Percentiles rank a stretch among this genome's conserved stretches.
phyloP scores from a whole-genome alignment of 1,140 invertebrate species.

The Muscidifurax raptorellus region DNA sequence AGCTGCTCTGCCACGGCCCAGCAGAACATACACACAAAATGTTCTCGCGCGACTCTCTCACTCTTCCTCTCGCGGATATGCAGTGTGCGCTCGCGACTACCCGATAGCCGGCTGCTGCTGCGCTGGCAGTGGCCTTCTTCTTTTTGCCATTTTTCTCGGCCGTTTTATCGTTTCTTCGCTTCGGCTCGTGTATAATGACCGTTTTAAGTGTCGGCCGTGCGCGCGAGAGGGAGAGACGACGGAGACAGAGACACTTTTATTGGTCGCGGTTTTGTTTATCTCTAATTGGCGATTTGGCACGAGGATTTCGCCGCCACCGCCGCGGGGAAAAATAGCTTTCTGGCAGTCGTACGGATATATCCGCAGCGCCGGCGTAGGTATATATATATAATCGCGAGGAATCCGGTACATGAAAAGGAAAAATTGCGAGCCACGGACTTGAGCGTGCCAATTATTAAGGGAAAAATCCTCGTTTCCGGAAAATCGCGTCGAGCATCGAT shows the following conservation, averaged over 20 bases:
- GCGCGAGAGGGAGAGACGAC: neutral
- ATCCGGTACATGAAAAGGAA: neutral
- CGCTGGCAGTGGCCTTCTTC: neutral
- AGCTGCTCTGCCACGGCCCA: neutral
- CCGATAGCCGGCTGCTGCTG: slow-evolving; percentile 17
- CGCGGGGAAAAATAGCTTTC: slow-evolving; percentile 13
- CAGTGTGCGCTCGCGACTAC: neutral
- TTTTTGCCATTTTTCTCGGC: slow-evolving; percentile 34
- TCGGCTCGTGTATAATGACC: slow-evolving; percentile 40
- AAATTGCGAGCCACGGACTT: neutral
- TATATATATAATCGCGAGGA: no score
- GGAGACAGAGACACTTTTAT: slow-evolving; percentile 39
- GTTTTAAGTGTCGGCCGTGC: slow-evolving; percentile 39
- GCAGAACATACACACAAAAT: slow-evolving; percentile 37
- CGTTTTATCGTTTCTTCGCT: slow-evolving; percentile 45
- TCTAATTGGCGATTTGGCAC: slow-evolving; percentile 53
- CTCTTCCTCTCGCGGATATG: slow-evolving; percentile 4
- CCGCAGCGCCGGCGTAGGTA: no score
- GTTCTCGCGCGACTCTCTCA: slow-evolving; percentile 8
- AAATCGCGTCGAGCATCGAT: slow-evolving; percentile 60
- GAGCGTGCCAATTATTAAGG: slow-evolving; percentile 17
- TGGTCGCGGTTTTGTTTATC: slow-evolving; percentile 48
- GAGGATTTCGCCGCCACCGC: slow-evolving; percentile 9
- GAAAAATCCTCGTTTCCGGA: slow-evolving; percentile 11
- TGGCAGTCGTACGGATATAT: neutral